Evolutionary conservation across 2,797 vertebrate species (phyloP).

Genomic region (Sardinella longiceps): DNA sequence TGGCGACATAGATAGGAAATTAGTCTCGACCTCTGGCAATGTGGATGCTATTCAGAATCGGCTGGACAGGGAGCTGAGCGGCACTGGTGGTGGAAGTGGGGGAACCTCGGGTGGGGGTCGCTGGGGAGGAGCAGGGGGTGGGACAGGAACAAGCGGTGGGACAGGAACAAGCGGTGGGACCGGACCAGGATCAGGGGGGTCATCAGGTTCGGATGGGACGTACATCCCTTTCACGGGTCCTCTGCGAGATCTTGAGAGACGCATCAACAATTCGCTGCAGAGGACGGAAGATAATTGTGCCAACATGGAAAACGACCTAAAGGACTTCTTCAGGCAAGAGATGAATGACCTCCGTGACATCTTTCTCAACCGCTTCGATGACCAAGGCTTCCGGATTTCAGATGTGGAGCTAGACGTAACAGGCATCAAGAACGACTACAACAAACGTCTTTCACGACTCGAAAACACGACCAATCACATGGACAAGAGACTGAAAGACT

Average conservation of each 20-base stretch:
- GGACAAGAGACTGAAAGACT: constrained; percentile 67
- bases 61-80: constrained; percentile 60
- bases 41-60: constrained; percentile 69
- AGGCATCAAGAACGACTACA: constrained; percentile 66
- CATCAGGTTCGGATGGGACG: constrained; percentile 30
- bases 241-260: constrained; percentile 73
- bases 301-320: constrained; percentile 67
- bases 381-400: constrained; percentile 67
- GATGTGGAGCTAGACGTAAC: constrained; percentile 74
- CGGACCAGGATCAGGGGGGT: background rate
- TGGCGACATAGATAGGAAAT: constrained; percentile 77
- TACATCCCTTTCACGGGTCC: constrained; percentile 47
- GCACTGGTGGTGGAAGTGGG: constrained; percentile 22
- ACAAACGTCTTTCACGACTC: constrained; percentile 62
- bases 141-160: constrained; percentile 42
- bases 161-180: background rate
- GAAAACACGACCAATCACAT: constrained; percentile 67
- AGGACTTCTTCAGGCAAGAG: constrained; percentile 67
- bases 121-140: constrained; percentile 27
- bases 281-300: constrained; percentile 69
- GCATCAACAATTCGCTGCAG: constrained; percentile 75
- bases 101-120: background rate
- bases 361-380: constrained; percentile 67
- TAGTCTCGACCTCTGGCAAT: constrained; percentile 71
- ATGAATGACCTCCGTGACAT: constrained; percentile 64